Conservation (phyloP, 2,797 vertebrate genomes). For the Melanotaenia pygmaea region DNA sequence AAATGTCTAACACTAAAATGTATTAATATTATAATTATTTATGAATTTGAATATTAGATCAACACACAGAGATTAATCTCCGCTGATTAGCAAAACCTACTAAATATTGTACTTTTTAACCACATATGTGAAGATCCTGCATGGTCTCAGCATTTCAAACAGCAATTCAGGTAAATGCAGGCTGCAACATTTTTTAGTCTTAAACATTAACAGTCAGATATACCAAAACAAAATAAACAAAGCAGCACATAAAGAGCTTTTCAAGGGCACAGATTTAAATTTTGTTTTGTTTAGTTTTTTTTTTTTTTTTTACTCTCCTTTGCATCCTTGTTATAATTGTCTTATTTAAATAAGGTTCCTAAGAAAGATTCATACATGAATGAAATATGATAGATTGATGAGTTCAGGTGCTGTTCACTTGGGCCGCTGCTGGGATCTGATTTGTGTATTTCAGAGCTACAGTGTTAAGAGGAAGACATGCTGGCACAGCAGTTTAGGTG, state of each 20-base stretch:
- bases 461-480: constrained; percentile 54
- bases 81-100: too few species aligned
- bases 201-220: not conserved
- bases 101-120: too few species aligned
- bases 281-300: not conserved
- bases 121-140: too few species aligned
- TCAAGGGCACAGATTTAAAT: constrained; percentile 38
- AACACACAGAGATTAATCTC: too few species aligned
- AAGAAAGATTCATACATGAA: constrained; percentile 28
- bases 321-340: constrained; percentile 21
- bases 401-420: constrained; percentile 42
- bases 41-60: too few species aligned
- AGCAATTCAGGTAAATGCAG: not conserved
- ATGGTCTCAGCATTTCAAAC: not conserved
- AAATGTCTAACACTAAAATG: too few species aligned
- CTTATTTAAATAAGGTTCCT: constrained; percentile 28
- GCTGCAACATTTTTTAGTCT: not conserved
- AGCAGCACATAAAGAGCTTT: not conserved
- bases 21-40: too few species aligned
- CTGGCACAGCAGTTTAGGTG: constrained; percentile 69
- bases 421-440: constrained; percentile 50
- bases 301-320: constrained; percentile 15
- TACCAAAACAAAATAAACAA: not conserved
- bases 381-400: constrained; percentile 32
- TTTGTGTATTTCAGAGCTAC: constrained; percentile 66